Percentiles rank a stretch among this genome's conserved stretches.
phyloP scores from a whole-genome alignment of 1,140 invertebrate species.

The Drosophila micromelanica region DNA sequence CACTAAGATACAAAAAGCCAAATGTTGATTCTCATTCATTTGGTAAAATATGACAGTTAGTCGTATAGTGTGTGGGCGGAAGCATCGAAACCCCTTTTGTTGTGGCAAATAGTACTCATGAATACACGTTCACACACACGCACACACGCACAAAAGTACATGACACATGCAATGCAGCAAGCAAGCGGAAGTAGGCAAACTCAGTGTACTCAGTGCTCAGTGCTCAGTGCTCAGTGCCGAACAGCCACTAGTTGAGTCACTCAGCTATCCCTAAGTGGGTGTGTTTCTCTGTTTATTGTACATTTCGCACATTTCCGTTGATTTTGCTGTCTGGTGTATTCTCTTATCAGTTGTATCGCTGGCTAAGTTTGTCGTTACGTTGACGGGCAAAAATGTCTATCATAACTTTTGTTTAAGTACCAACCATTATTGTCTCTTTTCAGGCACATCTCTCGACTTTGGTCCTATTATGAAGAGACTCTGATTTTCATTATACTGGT shows the following conservation, averaged over 20 bases:
- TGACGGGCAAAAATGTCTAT: conserved; percentile 53
- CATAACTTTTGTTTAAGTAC: conserved; percentile 45
- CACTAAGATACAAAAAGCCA: conserved; percentile 27
- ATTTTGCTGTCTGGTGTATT: conserved; percentile 15
- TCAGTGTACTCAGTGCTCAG: conserved; percentile 25
- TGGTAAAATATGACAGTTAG: conserved; percentile 29
- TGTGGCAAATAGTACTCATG: conserved; percentile 41
- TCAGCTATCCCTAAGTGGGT: conserved; percentile 14
- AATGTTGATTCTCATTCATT: conserved; percentile 58
- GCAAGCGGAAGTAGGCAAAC: conserved; percentile 66
- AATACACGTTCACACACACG: conserved; percentile 14
- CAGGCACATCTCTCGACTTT: conserved; percentile 4
- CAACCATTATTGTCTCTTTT: conserved; percentile 17
- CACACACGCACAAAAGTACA: too few relatives aligned
- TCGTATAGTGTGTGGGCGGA: conserved; percentile 34
- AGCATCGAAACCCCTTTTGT: conserved; percentile 68
- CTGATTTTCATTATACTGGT: too few relatives aligned
- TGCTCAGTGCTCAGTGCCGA: conserved; percentile 19
- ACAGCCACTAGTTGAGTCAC: conserved; percentile 37
- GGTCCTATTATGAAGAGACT: not conserved
- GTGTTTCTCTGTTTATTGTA: conserved; percentile 50
- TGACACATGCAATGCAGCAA: conserved; percentile 5
- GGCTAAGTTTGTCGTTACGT: conserved; percentile 36
- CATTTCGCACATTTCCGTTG: conserved; percentile 65
- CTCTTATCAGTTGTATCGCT: conserved; percentile 54